Evolutionary conservation across 2,113 vertebrate genomes (phyloP).

Genomic region (Porphyrio hochstetteri): DNA sequence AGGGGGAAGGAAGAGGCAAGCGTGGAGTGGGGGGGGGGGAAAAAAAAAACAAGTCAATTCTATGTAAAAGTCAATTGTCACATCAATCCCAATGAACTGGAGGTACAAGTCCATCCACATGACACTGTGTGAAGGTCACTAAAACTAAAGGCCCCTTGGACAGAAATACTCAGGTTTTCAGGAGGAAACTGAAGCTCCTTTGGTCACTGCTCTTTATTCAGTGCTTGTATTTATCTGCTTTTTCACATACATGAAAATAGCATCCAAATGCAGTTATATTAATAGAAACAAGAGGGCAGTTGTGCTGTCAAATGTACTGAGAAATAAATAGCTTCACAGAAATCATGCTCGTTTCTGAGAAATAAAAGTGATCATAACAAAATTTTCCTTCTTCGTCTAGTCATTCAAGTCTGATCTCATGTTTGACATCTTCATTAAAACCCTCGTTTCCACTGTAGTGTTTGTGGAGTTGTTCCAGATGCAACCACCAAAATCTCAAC

Average conservation of each 20-base stretch:
- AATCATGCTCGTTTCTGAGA: neutral
- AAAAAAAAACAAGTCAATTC: neutral
- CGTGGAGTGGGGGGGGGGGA: neutral
- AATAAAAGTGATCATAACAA: neutral
- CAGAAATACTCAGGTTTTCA: neutral
- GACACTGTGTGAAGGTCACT: neutral
- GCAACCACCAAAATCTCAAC: neutral
- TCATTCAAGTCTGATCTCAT: neutral
- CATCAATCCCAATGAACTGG: neutral
- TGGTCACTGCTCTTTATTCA: neutral
- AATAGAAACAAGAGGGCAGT: neutral
- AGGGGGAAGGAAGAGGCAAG: neutral
- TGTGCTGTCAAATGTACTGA: neutral
- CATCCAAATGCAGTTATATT: neutral
- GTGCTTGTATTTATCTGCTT: neutral
- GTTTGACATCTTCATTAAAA: neutral
- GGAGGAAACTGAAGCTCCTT: rapidly evolving
- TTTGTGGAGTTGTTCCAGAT: neutral
- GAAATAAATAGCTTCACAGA: constrained; percentile 2
- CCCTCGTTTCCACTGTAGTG: constrained; percentile 1
- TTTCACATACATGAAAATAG: neutral
- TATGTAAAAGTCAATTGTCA: neutral
- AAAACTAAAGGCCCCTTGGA: neutral
- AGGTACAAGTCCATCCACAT: neutral
- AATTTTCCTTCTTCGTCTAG: neutral